Evolutionary conservation across 2,797 vertebrate genomes (phyloP).

Genomic region (Micromesistius poutassou): DNA sequence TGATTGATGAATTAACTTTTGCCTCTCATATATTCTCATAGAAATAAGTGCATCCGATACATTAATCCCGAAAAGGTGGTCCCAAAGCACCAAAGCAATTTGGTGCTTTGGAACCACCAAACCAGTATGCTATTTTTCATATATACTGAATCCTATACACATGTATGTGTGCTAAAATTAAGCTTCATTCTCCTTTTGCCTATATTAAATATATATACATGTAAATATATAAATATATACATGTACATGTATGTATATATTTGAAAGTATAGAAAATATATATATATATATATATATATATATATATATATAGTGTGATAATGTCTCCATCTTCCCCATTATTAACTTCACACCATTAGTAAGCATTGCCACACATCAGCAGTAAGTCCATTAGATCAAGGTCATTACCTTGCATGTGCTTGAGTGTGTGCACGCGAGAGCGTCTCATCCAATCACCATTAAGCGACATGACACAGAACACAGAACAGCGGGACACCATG

Average conservation of each 20-base stretch:
- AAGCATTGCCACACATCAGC: constrained; percentile 34
- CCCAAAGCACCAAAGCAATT: neutral
- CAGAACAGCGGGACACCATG: constrained; percentile 10
- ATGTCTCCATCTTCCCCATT: constrained; percentile 18
- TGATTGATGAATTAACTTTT: neutral
- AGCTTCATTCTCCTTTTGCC: neutral
- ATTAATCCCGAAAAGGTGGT: neutral
- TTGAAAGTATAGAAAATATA: no score
- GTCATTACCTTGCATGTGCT: constrained; percentile 49
- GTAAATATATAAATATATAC: neutral
- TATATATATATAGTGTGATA: neutral
- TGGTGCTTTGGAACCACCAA: no score
- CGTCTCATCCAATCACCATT: constrained; percentile 39
- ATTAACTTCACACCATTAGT: constrained; percentile 44
- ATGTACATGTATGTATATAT: neutral
- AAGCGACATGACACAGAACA: constrained; percentile 35
- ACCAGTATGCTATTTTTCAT: neutral
- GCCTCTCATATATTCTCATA: neutral
- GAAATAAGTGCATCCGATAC: neutral
- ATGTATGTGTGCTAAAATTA: neutral
- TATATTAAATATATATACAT: neutral
- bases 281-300: no score
- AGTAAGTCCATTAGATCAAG: constrained; percentile 42
- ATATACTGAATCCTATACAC: neutral
- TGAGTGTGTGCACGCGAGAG: constrained; percentile 9